Percentiles rank a stretch among this genome's conserved stretches.
phyloP scores from a whole-genome alignment of 2,113 vertebrate genomes.

The Halcyon malimbica region DNA sequence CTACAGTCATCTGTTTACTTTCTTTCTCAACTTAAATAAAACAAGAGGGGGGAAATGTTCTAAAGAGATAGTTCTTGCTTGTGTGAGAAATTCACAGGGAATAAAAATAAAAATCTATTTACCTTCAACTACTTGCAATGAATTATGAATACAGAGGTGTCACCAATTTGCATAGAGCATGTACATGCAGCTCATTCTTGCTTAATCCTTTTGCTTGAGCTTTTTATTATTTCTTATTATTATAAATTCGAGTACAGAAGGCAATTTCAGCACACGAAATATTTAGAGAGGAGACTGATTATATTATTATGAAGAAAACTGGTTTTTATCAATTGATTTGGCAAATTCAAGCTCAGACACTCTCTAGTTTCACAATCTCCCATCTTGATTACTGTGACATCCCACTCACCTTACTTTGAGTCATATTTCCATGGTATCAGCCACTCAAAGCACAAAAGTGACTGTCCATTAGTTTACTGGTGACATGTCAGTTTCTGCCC shows the following conservation, averaged over 20 bases:
- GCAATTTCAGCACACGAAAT: slow-evolving; percentile 37
- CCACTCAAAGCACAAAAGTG: neutral
- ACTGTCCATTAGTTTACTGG: neutral
- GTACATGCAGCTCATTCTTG: slow-evolving; percentile 37
- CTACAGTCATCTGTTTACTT: slow-evolving; percentile 44
- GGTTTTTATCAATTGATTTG: slow-evolving; percentile 43
- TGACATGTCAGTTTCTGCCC: neutral
- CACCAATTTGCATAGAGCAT: slow-evolving; percentile 50
- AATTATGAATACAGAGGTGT: slow-evolving; percentile 65
- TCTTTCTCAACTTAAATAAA: slow-evolving; percentile 40
- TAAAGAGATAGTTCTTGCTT: slow-evolving; percentile 30
- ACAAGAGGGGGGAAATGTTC: neutral
- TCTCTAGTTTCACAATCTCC: neutral
- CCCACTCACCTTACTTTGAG: neutral
- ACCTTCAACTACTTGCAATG: slow-evolving; percentile 52
- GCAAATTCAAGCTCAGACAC: slow-evolving; percentile 20
- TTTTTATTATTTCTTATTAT: slow-evolving; percentile 61
- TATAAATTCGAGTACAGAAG: slow-evolving; percentile 51
- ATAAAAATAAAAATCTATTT: slow-evolving; percentile 73
- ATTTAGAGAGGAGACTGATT: slow-evolving; percentile 44
- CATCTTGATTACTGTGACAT: slow-evolving; percentile 47
- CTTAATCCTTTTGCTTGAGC: slow-evolving; percentile 59
- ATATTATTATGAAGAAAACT: slow-evolving; percentile 18
- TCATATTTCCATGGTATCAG: neutral
- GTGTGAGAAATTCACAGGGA: slow-evolving; percentile 41